phyloP scores from a whole-genome alignment of 2,797 vertebrate species.

The Psittacula derbiana region DNA sequence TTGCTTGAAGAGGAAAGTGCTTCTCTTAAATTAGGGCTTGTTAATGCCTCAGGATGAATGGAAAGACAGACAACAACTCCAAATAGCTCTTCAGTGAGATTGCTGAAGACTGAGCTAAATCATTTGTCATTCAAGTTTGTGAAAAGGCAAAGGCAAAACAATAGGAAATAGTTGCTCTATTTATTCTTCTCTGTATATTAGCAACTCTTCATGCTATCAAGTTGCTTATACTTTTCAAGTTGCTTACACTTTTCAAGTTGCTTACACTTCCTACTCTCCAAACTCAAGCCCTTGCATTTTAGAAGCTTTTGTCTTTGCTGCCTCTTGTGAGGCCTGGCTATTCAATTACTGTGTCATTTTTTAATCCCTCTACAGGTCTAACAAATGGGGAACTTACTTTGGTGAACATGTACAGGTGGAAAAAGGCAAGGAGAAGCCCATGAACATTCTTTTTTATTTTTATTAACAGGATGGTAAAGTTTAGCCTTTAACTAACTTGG shows the following conservation, averaged over 20 bases:
- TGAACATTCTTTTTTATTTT: not conserved
- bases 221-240: not conserved
- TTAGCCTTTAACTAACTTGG: not conserved
- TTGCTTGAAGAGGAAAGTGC: not conserved
- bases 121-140: not conserved
- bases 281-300: not conserved
- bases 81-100: not conserved
- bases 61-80: not conserved
- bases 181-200: not conserved
- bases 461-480: not conserved
- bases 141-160: not conserved
- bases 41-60: not conserved
- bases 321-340: not conserved
- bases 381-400: not conserved
- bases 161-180: rapidly evolving
- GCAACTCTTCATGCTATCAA: not conserved
- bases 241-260: not conserved
- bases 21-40: not conserved
- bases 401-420: not conserved
- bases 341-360: not conserved
- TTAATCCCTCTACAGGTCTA: not conserved
- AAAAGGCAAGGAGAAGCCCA: not conserved
- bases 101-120: not conserved
- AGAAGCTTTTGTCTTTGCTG: not conserved
- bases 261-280: not conserved